A percentile compares a stretch with the other conserved stretches of the same genome.
phyloP scores from a whole-genome alignment of 2,888 invertebrate genomes.

The Folsomia candida region DNA sequence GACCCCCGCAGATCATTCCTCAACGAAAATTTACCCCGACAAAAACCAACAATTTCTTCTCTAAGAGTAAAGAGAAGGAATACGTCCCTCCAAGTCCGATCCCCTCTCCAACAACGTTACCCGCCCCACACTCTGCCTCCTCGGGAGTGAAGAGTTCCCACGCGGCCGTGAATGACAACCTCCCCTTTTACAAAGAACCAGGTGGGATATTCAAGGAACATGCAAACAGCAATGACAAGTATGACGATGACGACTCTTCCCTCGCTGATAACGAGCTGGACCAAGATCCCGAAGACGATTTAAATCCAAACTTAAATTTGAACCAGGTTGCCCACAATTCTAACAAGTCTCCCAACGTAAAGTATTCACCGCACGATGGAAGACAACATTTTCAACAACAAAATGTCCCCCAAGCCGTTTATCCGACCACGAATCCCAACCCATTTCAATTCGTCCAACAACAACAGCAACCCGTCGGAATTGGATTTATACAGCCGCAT shows the following conservation, averaged over 20 bases:
- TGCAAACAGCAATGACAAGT: background rate
- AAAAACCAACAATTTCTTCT: background rate
- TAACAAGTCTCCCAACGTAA: constrained; percentile 22
- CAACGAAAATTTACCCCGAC: constrained; percentile 16
- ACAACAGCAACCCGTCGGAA: constrained; percentile 3
- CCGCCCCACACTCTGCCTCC: constrained; percentile 27
- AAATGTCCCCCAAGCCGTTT: constrained; percentile 23
- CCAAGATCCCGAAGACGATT: background rate
- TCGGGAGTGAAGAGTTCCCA: constrained; percentile 33
- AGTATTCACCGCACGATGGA: constrained; percentile 38
- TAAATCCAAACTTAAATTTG: constrained; percentile 1
- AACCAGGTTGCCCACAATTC: constrained; percentile 11
- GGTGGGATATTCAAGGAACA: constrained; percentile 47
- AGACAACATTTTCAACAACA: constrained; percentile 25
- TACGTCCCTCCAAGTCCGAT: background rate
- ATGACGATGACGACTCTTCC: background rate
- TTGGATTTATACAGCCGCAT: background rate
- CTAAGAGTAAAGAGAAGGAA: background rate
- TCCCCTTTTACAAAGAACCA: constrained; percentile 50
- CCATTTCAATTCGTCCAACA: constrained; percentile 17
- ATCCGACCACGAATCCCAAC: constrained; percentile 19
- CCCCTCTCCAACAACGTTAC: constrained; percentile 8
- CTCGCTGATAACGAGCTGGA: background rate
- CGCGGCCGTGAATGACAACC: constrained; percentile 35
- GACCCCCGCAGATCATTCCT: constrained; percentile 15